Evolutionary conservation across 1,140 invertebrate species (phyloP).

Genomic region (Brachionus koreanus): DNA sequence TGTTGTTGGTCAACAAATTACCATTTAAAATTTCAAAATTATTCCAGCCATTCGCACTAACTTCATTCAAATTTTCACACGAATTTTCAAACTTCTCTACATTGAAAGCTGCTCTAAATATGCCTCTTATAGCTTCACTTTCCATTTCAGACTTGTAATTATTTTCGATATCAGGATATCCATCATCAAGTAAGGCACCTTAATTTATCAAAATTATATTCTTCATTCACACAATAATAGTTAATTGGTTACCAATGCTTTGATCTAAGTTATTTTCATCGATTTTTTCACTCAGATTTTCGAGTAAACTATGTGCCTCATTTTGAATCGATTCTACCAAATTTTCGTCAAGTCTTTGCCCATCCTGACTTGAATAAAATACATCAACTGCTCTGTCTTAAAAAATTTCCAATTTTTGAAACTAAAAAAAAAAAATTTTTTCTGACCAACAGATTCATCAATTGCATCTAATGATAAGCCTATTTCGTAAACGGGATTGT

Average conservation of each 20-base stretch:
- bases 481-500: constrained; percentile 44
- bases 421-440: neutral
- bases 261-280: neutral
- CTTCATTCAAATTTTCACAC: neutral
- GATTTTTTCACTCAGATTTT: neutral
- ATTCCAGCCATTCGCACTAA: constrained; percentile 24
- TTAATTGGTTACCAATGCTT: neutral
- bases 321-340: neutral
- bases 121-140: neutral
- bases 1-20: neutral
- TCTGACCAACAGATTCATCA: neutral
- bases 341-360: neutral
- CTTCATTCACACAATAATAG: neutral
- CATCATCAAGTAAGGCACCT: neutral
- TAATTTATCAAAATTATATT: no score
- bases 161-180: neutral
- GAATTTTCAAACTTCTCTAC: constrained; percentile 26
- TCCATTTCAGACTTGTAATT: neutral
- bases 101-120: neutral
- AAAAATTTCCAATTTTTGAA: neutral
- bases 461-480: neutral
- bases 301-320: neutral
- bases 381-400: neutral
- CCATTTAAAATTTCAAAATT: constrained; percentile 34
- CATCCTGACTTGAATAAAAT: constrained; percentile 39